Evolutionary conservation across 2,113 vertebrate genomes (phyloP).

Genomic region (Empidonax traillii): DNA sequence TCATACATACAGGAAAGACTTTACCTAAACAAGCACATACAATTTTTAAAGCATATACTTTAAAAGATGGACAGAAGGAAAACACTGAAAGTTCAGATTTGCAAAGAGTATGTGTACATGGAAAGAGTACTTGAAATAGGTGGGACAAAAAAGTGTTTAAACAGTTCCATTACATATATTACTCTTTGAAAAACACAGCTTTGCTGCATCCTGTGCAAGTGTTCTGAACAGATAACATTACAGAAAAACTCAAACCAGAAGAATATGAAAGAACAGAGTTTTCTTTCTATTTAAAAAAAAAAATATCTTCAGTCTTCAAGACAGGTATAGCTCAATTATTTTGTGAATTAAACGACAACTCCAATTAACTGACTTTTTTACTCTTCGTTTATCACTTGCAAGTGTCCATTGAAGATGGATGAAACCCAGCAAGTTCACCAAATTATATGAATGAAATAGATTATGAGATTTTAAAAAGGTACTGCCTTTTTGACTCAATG

Average conservation of each 20-base stretch:
- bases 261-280: not conserved
- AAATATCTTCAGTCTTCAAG: not conserved
- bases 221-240: not conserved
- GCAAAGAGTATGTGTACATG: not conserved
- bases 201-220: not conserved
- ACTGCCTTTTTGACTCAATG: not conserved
- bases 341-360: not conserved
- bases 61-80: not conserved
- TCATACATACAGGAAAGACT: not conserved
- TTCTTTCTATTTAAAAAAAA: not conserved
- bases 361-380: not conserved
- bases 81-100: not conserved
- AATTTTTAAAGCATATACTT: not conserved
- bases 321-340: not conserved
- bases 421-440: not conserved
- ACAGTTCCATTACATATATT: not conserved
- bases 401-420: not conserved
- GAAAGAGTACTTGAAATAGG: not conserved
- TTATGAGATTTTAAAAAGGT: not conserved
- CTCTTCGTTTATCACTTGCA: not conserved
- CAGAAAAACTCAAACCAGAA: not conserved
- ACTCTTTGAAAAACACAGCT: not conserved
- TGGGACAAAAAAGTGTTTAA: not conserved
- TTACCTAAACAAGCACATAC: not conserved
- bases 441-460: not conserved